Base-by-base conservation (phyloP, 1,140 invertebrate species). In the Berghia stephanieae region DNA sequence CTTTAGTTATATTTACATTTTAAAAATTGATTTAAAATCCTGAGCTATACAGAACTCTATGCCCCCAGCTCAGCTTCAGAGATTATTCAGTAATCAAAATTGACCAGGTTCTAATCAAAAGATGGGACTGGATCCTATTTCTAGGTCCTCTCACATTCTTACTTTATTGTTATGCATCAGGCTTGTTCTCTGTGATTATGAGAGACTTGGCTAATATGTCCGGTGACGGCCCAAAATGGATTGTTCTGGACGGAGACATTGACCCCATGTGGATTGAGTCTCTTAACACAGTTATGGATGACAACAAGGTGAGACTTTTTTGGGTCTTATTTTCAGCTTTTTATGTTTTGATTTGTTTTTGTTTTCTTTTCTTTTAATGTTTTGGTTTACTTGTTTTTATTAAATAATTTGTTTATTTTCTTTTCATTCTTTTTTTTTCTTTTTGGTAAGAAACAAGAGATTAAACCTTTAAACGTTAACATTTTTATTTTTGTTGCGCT, bases 251-350 rank as follows among this genome's bases (percentile, higher is more conserved):
- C 89, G 97, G 97, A 63, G 97, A 98, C 85, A 98, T 99, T 84
- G 97, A 98, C 93, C 97, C 97, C 0, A 98, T 98, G 96, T 98
- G 96, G 97, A 98, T 98, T 81, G 96, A 98, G 89, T 98, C 96
- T 3, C 90, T 98, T 6, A 99, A 98, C 86, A 92, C 91, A 18
- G 91, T 92, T 36, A 92, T 92, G 92, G 91, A 92, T 84, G 91
- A 92, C 83, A 92, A 92, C 81, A 92, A 92, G 83, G 74, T 76
- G 52, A 16, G 27, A 3, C 46, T 55, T 55, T 31, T 10, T 4
- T 8, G 34, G 21, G 46, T 21, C 16, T 70, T 42, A 18, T 43
- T 63, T 27, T 63, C 57, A 18, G 13, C 27, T 63, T 27, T 16
- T 27, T 8, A 27, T 13, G 13, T 63, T 13, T 63, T 63, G 13